phyloP scores from a whole-genome alignment of 2,797 vertebrate genomes.

The Salarias fasciatus region DNA sequence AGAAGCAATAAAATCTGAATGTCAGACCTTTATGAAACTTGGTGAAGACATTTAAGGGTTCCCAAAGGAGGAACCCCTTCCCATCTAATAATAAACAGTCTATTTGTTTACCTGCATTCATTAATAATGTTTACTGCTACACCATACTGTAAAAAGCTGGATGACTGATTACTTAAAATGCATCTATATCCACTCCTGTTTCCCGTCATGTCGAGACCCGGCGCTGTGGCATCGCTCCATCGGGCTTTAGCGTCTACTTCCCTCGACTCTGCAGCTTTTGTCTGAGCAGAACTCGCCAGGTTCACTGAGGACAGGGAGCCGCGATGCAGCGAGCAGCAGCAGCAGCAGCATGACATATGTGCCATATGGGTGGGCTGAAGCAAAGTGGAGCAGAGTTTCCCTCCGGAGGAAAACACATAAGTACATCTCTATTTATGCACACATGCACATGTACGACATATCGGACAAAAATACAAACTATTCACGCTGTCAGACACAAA shows the following conservation, averaged over 20 bases:
- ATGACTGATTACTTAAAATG: no score
- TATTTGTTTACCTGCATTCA: no score
- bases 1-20: no score
- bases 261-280: conserved; percentile 15
- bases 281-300: conserved; percentile 39
- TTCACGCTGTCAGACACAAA: conserved; percentile 14
- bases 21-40: no score
- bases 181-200: no score
- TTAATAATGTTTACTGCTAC: no score
- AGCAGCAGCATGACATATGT: conserved; percentile 56
- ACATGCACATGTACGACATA: conserved; percentile 38
- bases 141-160: no score
- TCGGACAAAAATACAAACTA: conserved; percentile 19
- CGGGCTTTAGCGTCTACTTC: conserved; percentile 7
- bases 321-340: conserved; percentile 39
- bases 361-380: conserved; percentile 64
- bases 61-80: no score
- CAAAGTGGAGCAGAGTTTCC: conserved; percentile 75
- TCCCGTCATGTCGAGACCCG: no score
- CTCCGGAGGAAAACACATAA: conserved; percentile 70
- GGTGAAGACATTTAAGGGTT: no score
- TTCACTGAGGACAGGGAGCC: conserved; percentile 54
- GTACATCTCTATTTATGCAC: conserved; percentile 48
- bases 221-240: neutral
- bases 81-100: no score